Evolutionary conservation across 2,888 invertebrate genomes (phyloP).

Genomic region (Acanthopleura granulata): DNA sequence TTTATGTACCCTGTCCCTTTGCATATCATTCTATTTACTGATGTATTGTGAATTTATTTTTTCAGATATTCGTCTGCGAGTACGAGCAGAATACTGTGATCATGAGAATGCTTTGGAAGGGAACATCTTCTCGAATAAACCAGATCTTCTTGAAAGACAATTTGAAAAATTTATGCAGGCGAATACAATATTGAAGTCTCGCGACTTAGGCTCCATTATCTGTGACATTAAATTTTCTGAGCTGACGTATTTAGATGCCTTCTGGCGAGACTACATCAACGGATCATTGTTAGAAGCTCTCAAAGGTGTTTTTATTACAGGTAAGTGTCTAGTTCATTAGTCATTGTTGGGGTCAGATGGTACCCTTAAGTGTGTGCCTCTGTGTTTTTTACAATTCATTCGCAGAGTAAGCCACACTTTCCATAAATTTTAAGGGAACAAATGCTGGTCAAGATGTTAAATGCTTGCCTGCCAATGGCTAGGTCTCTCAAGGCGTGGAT

Average conservation of each 20-base stretch:
- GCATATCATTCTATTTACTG: too few relatives aligned
- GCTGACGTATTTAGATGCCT: slow-evolving; percentile 66
- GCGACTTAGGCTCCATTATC: slow-evolving; percentile 64
- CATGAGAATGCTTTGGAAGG: slow-evolving; percentile 55
- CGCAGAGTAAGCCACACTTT: too few relatives aligned
- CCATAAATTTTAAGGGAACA: too few relatives aligned
- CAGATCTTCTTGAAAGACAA: slow-evolving; percentile 56
- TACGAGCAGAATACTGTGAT: slow-evolving; percentile 60
- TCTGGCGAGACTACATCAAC: slow-evolving; percentile 67
- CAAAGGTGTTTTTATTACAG: slow-evolving; percentile 62
- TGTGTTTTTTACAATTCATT: too few relatives aligned
- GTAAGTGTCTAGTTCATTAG: slow-evolving; percentile 29
- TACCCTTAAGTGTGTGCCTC: too few relatives aligned
- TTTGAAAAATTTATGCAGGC: slow-evolving; percentile 65
- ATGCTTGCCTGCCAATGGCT: too few relatives aligned
- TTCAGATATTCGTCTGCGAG: slow-evolving; percentile 61
- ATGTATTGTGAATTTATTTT: slow-evolving; percentile 11
- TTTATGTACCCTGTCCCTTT: too few relatives aligned
- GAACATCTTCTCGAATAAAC: slow-evolving; percentile 58
- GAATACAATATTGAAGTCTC: slow-evolving; percentile 60
- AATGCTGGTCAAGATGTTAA: too few relatives aligned
- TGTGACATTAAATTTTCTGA: slow-evolving; percentile 68
- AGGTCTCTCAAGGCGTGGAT: too few relatives aligned
- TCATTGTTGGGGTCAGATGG: too few relatives aligned
- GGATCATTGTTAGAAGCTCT: slow-evolving; percentile 64